These are phyloP conservation scores for Channa maculata DNA, from an alignment of 2,113 vertebrate species.

Conservation along the genomic window DNA sequence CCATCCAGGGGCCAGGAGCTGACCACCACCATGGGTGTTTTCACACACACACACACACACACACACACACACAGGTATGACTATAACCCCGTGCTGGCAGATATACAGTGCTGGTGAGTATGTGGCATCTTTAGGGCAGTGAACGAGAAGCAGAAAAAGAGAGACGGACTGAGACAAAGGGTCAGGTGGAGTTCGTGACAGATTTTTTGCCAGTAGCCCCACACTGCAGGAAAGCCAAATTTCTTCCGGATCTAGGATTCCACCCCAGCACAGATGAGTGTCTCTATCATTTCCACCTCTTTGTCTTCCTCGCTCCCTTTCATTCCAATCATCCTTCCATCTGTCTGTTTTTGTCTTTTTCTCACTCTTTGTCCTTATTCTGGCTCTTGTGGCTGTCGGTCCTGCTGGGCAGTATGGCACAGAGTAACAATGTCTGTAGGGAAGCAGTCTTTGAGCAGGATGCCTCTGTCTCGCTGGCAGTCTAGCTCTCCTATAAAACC, in stretches of 20 bases:
- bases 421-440: slow-evolving; percentile 95
- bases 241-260: slow-evolving; percentile 89
- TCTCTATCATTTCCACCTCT: slow-evolving; percentile 53
- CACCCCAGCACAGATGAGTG: slow-evolving; percentile 69
- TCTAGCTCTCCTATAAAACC: slow-evolving; percentile 97
- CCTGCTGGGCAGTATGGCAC: slow-evolving; percentile 76
- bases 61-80: slow-evolving; percentile 56
- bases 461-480: slow-evolving; percentile 94
- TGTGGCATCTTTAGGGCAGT: slow-evolving; percentile 41
- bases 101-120: slow-evolving; percentile 39
- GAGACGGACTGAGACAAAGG: slow-evolving; percentile 73
- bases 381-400: slow-evolving; percentile 53
- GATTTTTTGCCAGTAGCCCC: slow-evolving; percentile 87
- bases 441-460: slow-evolving; percentile 95
- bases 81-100: slow-evolving; percentile 49
- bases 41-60: slow-evolving; percentile 44
- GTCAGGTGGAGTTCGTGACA: slow-evolving; percentile 95
- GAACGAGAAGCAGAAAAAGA: slow-evolving; percentile 52
- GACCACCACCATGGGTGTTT: slow-evolving; percentile 47
- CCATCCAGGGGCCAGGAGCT: slow-evolving; percentile 60
- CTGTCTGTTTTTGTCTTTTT: slow-evolving; percentile 7
- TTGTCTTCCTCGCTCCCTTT: slow-evolving; percentile 47
- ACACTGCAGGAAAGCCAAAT: slow-evolving; percentile 89
- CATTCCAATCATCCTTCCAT: slow-evolving; percentile 48
- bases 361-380: slow-evolving; percentile 49